Evolutionary conservation across 2,113 vertebrate species (phyloP).

Genomic region (Ramphastos sulfuratus): DNA sequence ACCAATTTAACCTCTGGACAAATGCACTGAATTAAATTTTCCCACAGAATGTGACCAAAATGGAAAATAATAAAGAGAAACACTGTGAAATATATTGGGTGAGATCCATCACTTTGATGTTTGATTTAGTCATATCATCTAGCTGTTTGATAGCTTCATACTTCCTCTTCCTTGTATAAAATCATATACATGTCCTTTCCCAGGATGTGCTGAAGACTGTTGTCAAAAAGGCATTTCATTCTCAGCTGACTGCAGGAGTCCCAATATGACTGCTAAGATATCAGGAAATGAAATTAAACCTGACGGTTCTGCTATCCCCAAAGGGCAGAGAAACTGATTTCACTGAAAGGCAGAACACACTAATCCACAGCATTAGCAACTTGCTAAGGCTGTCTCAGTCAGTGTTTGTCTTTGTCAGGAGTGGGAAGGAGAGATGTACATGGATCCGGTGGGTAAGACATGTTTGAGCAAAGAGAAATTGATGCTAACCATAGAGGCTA

Average conservation of each 20-base stretch:
- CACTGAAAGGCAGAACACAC: conserved; percentile 38
- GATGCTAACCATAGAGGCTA: conserved; percentile 39
- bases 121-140: not conserved
- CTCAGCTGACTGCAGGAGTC: conserved; percentile 37
- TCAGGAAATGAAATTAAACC: conserved; percentile 69
- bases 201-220: conserved; percentile 37
- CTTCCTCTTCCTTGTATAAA: not conserved
- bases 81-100: not conserved
- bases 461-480: conserved; percentile 28
- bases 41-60: not conserved
- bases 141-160: not conserved
- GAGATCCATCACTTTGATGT: not conserved
- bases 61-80: conserved; percentile 43
- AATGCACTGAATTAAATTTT: not conserved
- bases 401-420: conserved; percentile 60
- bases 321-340: conserved; percentile 54
- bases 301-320: conserved; percentile 48
- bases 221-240: conserved; percentile 64
- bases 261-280: conserved; percentile 62
- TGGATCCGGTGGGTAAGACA: not conserved
- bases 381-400: conserved; percentile 56
- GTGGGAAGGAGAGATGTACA: not conserved
- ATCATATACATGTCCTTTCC: conserved; percentile 32
- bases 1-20: not conserved
- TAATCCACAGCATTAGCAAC: conserved; percentile 55